Evolutionary conservation across 30 jellyfish, hydroid and myxozoan genomes (phyloP).

Genomic region (Mastigias papua): DNA sequence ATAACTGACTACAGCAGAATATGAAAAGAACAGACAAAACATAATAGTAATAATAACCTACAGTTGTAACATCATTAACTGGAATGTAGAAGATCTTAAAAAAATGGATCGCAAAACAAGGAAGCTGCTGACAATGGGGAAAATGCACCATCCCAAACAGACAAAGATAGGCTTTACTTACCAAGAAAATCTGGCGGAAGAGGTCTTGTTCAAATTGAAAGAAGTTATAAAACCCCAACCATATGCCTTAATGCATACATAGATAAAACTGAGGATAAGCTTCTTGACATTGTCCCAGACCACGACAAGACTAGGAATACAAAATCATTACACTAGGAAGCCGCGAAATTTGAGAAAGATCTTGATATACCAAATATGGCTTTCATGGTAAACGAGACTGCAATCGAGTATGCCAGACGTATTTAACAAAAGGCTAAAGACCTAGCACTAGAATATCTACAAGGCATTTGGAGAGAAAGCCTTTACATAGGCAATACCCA

Average conservation of each 20-base stretch:
- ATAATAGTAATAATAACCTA: no score
- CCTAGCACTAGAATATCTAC: neutral
- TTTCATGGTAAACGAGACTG: neutral
- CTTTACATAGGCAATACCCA: neutral
- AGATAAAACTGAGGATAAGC: neutral
- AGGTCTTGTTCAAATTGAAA: neutral
- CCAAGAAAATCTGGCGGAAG: neutral
- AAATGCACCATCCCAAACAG: neutral
- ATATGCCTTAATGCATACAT: neutral
- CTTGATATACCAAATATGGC: neutral
- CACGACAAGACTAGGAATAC: neutral
- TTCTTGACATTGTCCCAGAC: neutral
- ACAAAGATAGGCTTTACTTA: neutral
- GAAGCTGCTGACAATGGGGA: neutral
- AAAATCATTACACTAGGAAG: neutral
- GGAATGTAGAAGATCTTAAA: neutral
- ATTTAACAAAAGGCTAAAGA: neutral
- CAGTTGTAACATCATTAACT: neutral
- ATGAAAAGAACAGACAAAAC: no score
- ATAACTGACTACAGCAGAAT: no score
- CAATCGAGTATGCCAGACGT: neutral
- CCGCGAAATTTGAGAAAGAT: neutral
- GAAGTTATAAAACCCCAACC: neutral
- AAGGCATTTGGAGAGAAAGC: neutral
- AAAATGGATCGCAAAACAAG: neutral